Base-by-base conservation (phyloP, 1,140 invertebrate species). In the Ips nitidus region DNA sequence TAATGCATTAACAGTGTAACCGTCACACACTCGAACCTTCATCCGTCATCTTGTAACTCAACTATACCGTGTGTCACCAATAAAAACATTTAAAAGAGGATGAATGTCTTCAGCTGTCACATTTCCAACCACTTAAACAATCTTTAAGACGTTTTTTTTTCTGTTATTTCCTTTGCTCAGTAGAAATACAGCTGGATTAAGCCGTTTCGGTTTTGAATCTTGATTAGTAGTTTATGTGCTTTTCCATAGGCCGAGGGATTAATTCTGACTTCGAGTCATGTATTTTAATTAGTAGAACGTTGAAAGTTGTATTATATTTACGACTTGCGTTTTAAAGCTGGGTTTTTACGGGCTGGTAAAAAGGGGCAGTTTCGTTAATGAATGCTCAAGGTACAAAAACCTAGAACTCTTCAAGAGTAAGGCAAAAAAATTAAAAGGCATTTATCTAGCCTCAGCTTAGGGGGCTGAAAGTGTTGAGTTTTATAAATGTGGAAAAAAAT, bases 401-500 rank as follows among this genome's bases (percentile, higher is more conserved):
- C n/a, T 5, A 37, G 50, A 53, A n/a, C 4, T 36, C 7, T 62
- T 41, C 22, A 38, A 62, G 45, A n/a, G 43, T 62, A 53, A 64
- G 47, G 47, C 47, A 66, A 43, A 57, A 66, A 22, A 58, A 58
- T 45, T 40, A 38, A 22, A 39, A 50, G 61, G 38, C 64, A 66
- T 66, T 66, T 58, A 43, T 66, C 55, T 66, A n/a, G 58, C 36
- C 57, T 58, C 57, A 66, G 64, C 64, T 36, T 41, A 52, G 22
- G 22, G 22, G 22, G 22, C 40, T 42, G 41, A 36, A 8, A 57
- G 41, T 38, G 39, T 42, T 41, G 43, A 66, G 64, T 55, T 45
- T 45, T 66, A 66, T 58, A 66, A 66, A 66, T 66, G 64, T 40
- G 64, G 50, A 53, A 66, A 66, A 66, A 56, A 66, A 66, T 55